Percentiles rank a stretch among this genome's conserved stretches.
Evolutionary conservation across 2,797 vertebrate genomes (phyloP).

Genomic region (Ctenopoma multispine): DNA sequence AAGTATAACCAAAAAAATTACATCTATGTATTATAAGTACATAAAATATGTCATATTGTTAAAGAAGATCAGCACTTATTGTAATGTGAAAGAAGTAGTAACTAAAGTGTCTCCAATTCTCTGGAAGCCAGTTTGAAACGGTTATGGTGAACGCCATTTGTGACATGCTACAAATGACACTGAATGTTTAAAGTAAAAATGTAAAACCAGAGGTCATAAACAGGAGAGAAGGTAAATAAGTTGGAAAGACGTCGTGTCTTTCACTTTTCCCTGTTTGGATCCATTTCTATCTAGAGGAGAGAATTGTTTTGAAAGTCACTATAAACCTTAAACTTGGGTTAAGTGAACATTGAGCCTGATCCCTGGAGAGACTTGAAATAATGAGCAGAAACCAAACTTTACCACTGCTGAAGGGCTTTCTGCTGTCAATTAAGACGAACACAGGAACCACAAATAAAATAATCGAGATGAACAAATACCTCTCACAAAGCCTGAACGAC

Average conservation of each 20-base stretch:
- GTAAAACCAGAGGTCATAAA: not conserved
- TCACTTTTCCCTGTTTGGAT: not conserved
- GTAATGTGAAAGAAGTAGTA: too few species aligned
- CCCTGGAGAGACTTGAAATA: conserved; percentile 11
- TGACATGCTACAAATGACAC: not conserved
- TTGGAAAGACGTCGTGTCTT: too few species aligned
- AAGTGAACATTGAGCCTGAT: conserved; percentile 11
- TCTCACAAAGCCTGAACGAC: conserved; percentile 18
- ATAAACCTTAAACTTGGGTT: too few species aligned
- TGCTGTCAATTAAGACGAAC: conserved; percentile 34
- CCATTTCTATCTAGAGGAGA: not conserved
- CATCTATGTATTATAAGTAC: too few species aligned
- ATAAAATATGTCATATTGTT: too few species aligned
- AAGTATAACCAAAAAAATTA: too few species aligned
- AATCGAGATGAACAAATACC: conserved; percentile 7
- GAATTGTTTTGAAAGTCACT: not conserved
- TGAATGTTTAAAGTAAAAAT: not conserved
- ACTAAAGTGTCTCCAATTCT: too few species aligned
- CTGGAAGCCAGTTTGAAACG: too few species aligned
- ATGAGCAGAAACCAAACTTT: conserved; percentile 22
- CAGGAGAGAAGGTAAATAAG: not conserved
- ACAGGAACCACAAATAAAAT: conserved; percentile 31
- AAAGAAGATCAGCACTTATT: too few species aligned
- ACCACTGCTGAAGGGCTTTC: conserved; percentile 21
- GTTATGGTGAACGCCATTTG: too few species aligned